phyloP scores from a whole-genome alignment of 1,140 invertebrate species.

The Drosophila nigrodunni region DNA sequence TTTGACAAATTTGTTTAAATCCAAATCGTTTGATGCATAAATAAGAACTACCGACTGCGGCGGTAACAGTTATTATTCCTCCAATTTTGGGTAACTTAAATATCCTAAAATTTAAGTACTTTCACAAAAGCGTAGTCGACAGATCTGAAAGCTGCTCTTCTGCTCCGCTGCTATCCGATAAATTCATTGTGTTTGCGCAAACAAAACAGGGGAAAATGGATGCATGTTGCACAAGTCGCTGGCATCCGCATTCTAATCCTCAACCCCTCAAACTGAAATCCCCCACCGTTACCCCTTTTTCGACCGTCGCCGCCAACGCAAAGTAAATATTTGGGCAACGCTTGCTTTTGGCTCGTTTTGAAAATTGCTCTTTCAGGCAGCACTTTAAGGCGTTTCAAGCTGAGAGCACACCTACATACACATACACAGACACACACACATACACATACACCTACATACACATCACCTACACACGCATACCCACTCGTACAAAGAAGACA shows the following conservation, averaged over 20 bases:
- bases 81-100: too few species aligned
- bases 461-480: constrained; percentile 8
- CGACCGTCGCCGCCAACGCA: constrained; percentile 21
- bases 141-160: background rate
- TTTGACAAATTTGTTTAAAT: too few species aligned
- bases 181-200: constrained; percentile 46
- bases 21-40: too few species aligned
- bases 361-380: background rate
- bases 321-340: constrained; percentile 60
- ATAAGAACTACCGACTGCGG: too few species aligned
- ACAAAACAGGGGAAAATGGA: constrained; percentile 50
- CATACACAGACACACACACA: constrained; percentile 11
- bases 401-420: constrained; percentile 4
- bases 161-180: background rate
- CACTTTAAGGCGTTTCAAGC: constrained; percentile 1
- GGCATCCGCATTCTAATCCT: constrained; percentile 1
- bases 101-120: background rate
- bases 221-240: constrained; percentile 45
- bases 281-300: too few species aligned
- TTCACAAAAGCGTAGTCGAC: background rate
- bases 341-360: constrained; percentile 8
- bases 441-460: constrained; percentile 17
- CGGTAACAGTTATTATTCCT: too few species aligned
- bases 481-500: constrained; percentile 43
- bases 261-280: background rate